Conservation (phyloP, 2,113 vertebrate species). For the Anarhynchus alexandrinus region DNA sequence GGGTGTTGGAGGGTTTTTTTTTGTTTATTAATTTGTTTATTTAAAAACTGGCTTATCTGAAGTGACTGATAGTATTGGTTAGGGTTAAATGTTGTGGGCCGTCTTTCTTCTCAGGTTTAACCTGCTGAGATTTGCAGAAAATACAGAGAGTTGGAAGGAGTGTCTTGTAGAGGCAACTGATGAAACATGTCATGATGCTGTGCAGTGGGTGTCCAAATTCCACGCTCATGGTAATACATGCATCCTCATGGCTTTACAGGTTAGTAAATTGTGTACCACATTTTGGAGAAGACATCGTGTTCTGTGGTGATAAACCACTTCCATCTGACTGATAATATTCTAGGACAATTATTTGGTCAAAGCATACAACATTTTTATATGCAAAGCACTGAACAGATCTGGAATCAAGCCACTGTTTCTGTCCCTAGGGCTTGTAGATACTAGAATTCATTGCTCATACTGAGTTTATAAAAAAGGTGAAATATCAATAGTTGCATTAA, state of each 20-base stretch:
- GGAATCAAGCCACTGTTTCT: not conserved
- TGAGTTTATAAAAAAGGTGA: not conserved
- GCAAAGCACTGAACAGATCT: not conserved
- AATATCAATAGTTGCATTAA: not conserved
- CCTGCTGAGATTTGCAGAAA: conserved; percentile 77
- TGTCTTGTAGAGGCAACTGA: conserved; percentile 73
- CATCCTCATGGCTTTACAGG: conserved; percentile 78
- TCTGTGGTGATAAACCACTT: not conserved
- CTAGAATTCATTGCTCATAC: not conserved
- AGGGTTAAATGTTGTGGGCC: not conserved
- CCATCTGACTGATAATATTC: not conserved
- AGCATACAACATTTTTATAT: not conserved
- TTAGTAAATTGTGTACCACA: conserved; percentile 14
- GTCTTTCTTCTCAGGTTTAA: conserved; percentile 72
- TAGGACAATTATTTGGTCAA: not conserved
- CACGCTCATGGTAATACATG: conserved; percentile 73
- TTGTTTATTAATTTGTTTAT: not conserved
- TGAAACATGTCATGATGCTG: conserved; percentile 70
- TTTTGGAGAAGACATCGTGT: not conserved
- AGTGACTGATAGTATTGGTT: not conserved
- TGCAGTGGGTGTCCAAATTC: conserved; percentile 74
- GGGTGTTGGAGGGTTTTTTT: not conserved
- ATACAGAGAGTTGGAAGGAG: conserved; percentile 69
- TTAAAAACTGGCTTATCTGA: not conserved
- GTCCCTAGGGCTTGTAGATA: not conserved